Evolutionary conservation across 2,113 vertebrate genomes (phyloP).

Genomic region (Hydrochoerus hydrochaeris): DNA sequence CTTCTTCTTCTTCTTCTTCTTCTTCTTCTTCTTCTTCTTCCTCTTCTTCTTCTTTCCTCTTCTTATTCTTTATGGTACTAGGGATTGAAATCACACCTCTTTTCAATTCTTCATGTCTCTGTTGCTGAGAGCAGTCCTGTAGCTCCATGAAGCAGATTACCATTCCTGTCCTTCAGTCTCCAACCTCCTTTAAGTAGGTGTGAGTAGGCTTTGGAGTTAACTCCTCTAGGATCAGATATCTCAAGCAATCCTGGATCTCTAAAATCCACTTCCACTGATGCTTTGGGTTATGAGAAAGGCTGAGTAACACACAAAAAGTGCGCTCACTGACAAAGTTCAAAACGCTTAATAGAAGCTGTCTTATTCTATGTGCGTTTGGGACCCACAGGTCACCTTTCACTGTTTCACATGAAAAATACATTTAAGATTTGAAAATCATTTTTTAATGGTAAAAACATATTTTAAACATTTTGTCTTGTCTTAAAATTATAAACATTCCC

Average conservation of each 20-base stretch:
- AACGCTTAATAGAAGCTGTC: background rate
- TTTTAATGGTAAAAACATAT: background rate
- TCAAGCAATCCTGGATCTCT: background rate
- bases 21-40: too few species aligned
- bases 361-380: background rate
- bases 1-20: too few species aligned
- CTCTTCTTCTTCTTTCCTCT: too few species aligned
- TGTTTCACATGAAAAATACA: background rate
- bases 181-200: background rate
- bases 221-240: too few species aligned
- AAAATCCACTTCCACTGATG: background rate
- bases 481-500: background rate
- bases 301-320: background rate
- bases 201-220: background rate
- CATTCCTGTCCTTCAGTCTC: background rate
- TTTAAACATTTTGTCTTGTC: background rate
- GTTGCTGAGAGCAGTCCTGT: too few species aligned
- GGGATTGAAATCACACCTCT: too few species aligned
- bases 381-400: background rate
- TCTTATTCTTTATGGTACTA: too few species aligned
- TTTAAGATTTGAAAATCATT: background rate
- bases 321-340: background rate
- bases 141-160: background rate
- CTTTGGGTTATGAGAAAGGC: background rate
- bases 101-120: constrained; percentile 88